Conservation (phyloP, 2,797 vertebrate species). For the Borostomias antarcticus region DNA sequence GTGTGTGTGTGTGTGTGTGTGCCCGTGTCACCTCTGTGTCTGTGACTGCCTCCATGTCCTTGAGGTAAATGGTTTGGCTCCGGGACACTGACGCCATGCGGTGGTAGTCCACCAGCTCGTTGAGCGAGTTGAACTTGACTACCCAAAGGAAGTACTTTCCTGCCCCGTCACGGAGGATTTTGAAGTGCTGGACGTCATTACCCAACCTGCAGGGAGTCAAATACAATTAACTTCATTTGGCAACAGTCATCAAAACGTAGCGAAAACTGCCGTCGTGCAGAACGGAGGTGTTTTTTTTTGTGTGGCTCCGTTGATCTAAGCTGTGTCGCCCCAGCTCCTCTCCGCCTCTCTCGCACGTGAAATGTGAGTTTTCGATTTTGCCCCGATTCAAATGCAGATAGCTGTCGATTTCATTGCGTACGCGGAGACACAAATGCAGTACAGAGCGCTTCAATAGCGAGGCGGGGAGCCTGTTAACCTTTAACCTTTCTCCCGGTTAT, state of each 20-base stretch:
- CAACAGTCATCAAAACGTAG: not conserved
- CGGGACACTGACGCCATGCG: constrained; percentile 87
- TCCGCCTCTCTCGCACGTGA: not conserved
- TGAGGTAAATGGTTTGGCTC: constrained; percentile 88
- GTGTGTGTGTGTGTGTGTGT: not conserved
- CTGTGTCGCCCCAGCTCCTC: constrained; percentile 12
- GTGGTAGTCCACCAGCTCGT: constrained; percentile 88
- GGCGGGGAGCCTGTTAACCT: too few species aligned
- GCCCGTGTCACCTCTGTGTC: constrained; percentile 58
- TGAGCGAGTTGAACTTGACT: constrained; percentile 89
- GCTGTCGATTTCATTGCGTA: constrained; percentile 6
- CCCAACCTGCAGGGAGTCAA: constrained; percentile 74
- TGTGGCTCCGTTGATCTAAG: constrained; percentile 12
- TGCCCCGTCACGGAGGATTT: constrained; percentile 86
- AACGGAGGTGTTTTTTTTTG: not conserved
- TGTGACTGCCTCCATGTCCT: constrained; percentile 86
- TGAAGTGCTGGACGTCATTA: constrained; percentile 89
- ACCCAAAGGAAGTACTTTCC: constrained; percentile 91
- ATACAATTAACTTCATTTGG: not conserved
- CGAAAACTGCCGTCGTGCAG: not conserved
- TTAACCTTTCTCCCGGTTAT: too few species aligned
- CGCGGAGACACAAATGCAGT: not conserved
- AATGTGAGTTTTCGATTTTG: constrained; percentile 3
- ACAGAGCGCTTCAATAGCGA: too few species aligned
- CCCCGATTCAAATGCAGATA: not conserved